Evolutionary conservation across 2,113 vertebrate species (phyloP).

Genomic region (Thunnus maccoyii): DNA sequence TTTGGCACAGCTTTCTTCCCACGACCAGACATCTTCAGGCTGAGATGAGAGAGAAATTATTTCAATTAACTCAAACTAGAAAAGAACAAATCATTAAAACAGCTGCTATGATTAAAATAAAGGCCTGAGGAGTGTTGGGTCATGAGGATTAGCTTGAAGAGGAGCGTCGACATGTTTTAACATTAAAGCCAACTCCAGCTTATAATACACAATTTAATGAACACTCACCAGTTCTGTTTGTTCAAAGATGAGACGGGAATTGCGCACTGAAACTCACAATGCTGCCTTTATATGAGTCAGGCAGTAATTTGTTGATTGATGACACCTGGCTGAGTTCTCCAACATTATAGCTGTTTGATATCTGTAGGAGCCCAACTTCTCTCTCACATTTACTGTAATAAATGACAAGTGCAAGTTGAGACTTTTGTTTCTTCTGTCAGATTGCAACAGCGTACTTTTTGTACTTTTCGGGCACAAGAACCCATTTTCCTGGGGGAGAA

Average conservation of each 20-base stretch:
- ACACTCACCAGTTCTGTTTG: slow-evolving; percentile 29
- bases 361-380: neutral
- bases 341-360: neutral
- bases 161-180: neutral
- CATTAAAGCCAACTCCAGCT: neutral
- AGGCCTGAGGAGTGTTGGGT: no score
- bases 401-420: neutral
- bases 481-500: neutral
- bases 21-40: slow-evolving; percentile 83
- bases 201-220: neutral
- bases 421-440: neutral
- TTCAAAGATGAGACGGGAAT: neutral
- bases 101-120: neutral
- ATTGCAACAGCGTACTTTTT: neutral
- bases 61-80: neutral
- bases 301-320: slow-evolving; percentile 45
- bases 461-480: neutral
- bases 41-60: neutral
- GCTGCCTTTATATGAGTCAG: slow-evolving; percentile 41
- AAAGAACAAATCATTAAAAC: neutral
- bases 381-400: neutral
- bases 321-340: slow-evolving; percentile 61
- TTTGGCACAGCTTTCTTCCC: slow-evolving; percentile 73
- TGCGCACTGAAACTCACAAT: fast-evolving
- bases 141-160: neutral